Percentiles rank a stretch among this genome's conserved stretches.
Conservation (phyloP, 2,113 vertebrate species). For the Prionailurus bengalensis region DNA sequence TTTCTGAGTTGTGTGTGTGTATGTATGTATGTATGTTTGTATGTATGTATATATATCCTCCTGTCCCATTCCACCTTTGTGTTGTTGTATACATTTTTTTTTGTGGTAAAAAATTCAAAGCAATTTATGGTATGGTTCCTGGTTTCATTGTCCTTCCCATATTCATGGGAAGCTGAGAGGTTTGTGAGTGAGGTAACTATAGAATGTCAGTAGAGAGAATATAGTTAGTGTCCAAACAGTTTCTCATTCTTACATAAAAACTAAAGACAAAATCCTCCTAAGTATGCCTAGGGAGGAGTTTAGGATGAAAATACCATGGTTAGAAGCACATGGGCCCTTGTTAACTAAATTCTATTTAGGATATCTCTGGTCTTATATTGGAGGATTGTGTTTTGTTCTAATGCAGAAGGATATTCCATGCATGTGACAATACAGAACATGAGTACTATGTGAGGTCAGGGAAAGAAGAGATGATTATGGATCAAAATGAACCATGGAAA, state of each 20-base stretch:
- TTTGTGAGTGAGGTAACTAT: neutral
- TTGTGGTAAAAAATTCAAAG: neutral
- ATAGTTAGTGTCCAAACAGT: neutral
- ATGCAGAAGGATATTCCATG: neutral
- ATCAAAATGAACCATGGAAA: neutral
- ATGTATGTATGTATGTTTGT: neutral
- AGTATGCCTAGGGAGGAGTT: neutral
- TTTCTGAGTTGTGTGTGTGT: neutral
- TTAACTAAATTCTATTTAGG: neutral
- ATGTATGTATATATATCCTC: neutral
- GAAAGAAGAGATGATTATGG: neutral
- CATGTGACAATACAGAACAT: neutral
- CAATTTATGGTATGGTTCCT: neutral
- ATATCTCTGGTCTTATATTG: neutral
- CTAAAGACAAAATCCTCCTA: neutral
- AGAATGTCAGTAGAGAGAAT: neutral
- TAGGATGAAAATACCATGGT: neutral
- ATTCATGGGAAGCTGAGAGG: neutral
- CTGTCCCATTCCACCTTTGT: neutral
- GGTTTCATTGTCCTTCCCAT: neutral
- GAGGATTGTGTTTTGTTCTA: neutral
- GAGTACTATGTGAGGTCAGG: neutral
- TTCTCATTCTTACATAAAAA: neutral
- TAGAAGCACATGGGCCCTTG: neutral
- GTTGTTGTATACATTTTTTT: conserved; percentile 35